A percentile compares a stretch with the other conserved stretches of the same genome.
Conservation (phyloP, 2,888 invertebrate species). For the Hydriomena furcata region DNA sequence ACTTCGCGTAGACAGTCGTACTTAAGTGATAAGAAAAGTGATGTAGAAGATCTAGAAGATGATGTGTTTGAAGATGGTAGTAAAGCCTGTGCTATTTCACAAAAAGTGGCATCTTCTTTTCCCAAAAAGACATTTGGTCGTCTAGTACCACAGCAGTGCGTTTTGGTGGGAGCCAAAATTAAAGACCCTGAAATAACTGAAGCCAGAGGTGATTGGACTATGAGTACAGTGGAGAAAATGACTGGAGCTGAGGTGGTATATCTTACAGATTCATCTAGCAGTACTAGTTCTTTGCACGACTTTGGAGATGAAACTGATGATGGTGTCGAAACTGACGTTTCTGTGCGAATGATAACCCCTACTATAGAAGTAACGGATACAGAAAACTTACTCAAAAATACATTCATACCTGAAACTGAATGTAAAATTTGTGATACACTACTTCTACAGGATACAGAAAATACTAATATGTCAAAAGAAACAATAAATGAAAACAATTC, state of each 20-base stretch:
- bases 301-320: slow-evolving; percentile 74
- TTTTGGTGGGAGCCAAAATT: slow-evolving; percentile 85
- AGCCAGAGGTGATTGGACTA: slow-evolving; percentile 82
- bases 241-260: slow-evolving; percentile 87
- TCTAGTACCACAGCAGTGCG: slow-evolving; percentile 73
- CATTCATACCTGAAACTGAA: slow-evolving; percentile 45
- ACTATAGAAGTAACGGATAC: slow-evolving; percentile 78
- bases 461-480: slow-evolving; percentile 12
- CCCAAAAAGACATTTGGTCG: slow-evolving; percentile 61
- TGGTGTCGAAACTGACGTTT: slow-evolving; percentile 71
- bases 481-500: slow-evolving; percentile 23
- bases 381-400: slow-evolving; percentile 66
- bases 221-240: slow-evolving; percentile 76
- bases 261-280: slow-evolving; percentile 86
- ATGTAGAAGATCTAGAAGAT: slow-evolving; percentile 76
- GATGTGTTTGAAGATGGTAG: slow-evolving; percentile 73
- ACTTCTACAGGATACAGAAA: slow-evolving; percentile 13
- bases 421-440: neutral
- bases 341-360: slow-evolving; percentile 76
- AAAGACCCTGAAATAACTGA: slow-evolving; percentile 82
- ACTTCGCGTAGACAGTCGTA: slow-evolving; percentile 82
- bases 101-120: slow-evolving; percentile 43
- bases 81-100: slow-evolving; percentile 44
- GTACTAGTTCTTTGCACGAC: slow-evolving; percentile 84
- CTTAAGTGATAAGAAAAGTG: slow-evolving; percentile 74